Evolutionary conservation across 64 coral and sea anemone species (phyloP), one percentile per base, ranked within the genome.

Genomic region (Porites lutea): DNA sequence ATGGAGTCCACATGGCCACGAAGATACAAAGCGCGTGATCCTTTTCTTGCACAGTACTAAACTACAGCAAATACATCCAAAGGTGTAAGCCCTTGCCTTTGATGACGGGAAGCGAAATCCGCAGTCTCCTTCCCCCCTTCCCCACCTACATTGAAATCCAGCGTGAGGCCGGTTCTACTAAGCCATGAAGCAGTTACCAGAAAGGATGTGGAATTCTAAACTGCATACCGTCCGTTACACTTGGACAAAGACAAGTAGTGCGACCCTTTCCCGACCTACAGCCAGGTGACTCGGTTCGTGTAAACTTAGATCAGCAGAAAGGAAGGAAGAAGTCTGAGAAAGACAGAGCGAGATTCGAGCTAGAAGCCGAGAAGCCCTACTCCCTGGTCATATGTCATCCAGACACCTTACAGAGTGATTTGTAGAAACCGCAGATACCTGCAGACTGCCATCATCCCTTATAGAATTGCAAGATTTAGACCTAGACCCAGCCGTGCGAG

Each of bases 331-430:
- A 12, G 4, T 52, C n/a, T 58, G 50, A 18, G 4, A 57, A 58
- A 57, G 76, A 57, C 19, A 58, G 54, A 20, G 76, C 51, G 8
- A 79, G 4, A 79, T n/a, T n/a, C n/a, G n/a, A n/a, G n/a, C n/a
- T n/a, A n/a, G n/a, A n/a, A n/a, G n/a, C n/a, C n/a, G n/a, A n/a
- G n/a, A n/a, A 79, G 76, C 51, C 10, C 2, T 57, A 52, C 76
- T 57, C 76, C 76, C 21, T 20, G 51, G 51, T 79, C 76, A 57
- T 79, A 79, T 79, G 52, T 77, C 76, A 79, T 79, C 18, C 6
- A 79, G 15, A 79, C 50, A 78, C 76, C 76, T 0, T 57, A 0
- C 1, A 79, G 76, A 2, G 51, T 79, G 16, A 8, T 58, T 15
- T 52, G 18, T 79, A 57, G 50, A 57, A 79, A 79, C 76, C 15